Evolutionary conservation across 2,888 invertebrate species (phyloP).

Genomic region (Tanypteryx hageni): DNA sequence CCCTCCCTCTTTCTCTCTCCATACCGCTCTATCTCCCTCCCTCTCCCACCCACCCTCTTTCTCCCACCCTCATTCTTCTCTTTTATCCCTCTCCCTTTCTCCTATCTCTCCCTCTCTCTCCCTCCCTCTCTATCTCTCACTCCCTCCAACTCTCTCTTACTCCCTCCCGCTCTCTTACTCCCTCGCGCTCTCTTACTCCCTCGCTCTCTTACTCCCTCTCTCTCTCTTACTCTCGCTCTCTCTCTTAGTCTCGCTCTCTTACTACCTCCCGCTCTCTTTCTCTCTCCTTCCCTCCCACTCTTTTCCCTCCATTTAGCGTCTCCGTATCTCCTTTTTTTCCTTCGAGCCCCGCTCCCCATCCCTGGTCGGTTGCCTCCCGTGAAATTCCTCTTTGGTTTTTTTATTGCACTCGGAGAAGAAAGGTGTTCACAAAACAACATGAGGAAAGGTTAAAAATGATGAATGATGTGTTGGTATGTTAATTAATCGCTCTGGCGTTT

Average conservation of each 20-base stretch:
- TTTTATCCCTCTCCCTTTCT: background rate
- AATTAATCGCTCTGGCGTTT: background rate
- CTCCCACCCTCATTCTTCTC: background rate
- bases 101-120: background rate
- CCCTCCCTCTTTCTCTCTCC: background rate
- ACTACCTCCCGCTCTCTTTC: background rate
- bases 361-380: background rate
- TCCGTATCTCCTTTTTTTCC: background rate
- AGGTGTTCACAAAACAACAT: background rate
- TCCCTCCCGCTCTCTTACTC: background rate
- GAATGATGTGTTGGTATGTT: constrained; percentile 50
- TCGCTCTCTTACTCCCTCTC: background rate
- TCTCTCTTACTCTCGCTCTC: background rate
- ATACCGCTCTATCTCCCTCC: background rate
- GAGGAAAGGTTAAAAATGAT: constrained; percentile 31
- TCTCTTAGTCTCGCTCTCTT: background rate
- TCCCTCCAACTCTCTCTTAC: background rate
- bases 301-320: background rate
- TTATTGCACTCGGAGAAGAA: background rate
- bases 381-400: constrained; percentile 7
- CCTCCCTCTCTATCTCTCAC: background rate
- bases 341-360: background rate
- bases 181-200: background rate
- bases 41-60: background rate
- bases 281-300: background rate